Percentiles rank a stretch among this genome's conserved stretches.
Evolutionary conservation across 2,113 vertebrate genomes (phyloP).

Genomic region (Kobus ellipsiprymnus): DNA sequence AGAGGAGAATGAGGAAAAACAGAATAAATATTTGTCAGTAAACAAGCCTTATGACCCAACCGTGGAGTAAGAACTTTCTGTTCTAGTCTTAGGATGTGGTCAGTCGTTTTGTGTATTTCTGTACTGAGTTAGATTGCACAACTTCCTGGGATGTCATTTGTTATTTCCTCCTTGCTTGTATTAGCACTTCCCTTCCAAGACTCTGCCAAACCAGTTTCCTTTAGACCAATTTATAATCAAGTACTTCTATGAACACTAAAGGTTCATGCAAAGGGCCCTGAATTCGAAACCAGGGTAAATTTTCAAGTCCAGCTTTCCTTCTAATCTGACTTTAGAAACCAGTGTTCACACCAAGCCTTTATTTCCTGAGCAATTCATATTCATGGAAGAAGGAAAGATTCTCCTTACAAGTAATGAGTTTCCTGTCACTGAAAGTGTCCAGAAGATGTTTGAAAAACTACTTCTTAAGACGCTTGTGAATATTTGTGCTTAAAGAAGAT

Average conservation of each 20-base stretch:
- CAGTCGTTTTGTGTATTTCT: neutral
- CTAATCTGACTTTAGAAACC: neutral
- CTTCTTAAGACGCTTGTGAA: neutral
- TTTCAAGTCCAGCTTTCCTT: neutral
- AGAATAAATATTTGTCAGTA: neutral
- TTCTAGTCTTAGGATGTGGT: neutral
- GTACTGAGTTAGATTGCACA: neutral
- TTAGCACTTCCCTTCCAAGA: neutral
- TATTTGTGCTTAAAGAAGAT: neutral
- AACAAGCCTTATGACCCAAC: neutral
- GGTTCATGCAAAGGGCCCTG: neutral
- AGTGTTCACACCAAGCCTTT: neutral
- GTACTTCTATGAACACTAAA: neutral
- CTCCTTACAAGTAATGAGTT: neutral
- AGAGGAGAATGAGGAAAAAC: neutral
- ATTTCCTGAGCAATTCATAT: neutral
- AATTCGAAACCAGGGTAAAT: neutral
- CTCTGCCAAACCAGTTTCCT: neutral
- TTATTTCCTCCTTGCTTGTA: neutral
- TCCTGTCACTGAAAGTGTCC: neutral
- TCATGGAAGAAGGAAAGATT: neutral
- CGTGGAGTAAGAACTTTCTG: neutral
- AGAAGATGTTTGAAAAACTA: neutral
- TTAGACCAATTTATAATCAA: neutral
- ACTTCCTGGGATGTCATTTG: neutral